These are phyloP conservation scores for Xiphophorus hellerii DNA, from an alignment of 2,113 vertebrate species.

Conservation along the genomic window DNA sequence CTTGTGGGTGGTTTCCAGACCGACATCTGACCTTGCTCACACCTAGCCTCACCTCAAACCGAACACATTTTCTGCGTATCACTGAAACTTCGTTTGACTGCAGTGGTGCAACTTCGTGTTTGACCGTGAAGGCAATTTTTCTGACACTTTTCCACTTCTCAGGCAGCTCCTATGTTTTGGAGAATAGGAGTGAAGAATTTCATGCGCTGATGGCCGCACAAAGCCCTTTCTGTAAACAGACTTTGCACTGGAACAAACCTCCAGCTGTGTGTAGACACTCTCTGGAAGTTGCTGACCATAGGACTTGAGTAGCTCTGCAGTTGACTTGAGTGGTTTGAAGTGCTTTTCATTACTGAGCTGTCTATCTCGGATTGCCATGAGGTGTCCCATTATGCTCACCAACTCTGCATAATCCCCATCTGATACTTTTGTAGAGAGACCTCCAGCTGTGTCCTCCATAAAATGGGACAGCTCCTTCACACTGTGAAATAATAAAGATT, in stretches of 20 bases:
- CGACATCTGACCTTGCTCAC: constrained; percentile 37
- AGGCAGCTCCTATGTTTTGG: constrained; percentile 75
- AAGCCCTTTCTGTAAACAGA: background rate
- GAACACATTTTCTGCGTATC: constrained; percentile 89
- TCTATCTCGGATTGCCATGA: constrained; percentile 75
- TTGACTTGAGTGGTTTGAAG: constrained; percentile 80
- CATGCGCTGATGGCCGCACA: background rate
- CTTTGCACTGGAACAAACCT: constrained; percentile 56
- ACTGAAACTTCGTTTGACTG: constrained; percentile 87
- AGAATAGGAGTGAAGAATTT: background rate
- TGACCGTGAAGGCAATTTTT: constrained; percentile 85
- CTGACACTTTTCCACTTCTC: constrained; percentile 82
- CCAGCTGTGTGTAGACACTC: constrained; percentile 73
- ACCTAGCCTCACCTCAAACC: constrained; percentile 85
- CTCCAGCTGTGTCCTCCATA: constrained; percentile 71
- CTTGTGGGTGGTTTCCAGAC: constrained; percentile 36
- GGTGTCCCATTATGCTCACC: constrained; percentile 75
- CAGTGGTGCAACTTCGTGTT: constrained; percentile 83
- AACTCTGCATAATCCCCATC: constrained; percentile 71
- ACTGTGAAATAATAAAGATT: constrained; percentile 33
- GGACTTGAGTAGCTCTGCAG: constrained; percentile 76
- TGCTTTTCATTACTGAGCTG: constrained; percentile 73
- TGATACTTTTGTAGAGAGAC: constrained; percentile 69
- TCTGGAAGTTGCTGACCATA: constrained; percentile 80
- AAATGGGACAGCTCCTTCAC: constrained; percentile 78